Conservation (phyloP, 1,140 invertebrate genomes). For the Eupristina koningsbergeri region DNA sequence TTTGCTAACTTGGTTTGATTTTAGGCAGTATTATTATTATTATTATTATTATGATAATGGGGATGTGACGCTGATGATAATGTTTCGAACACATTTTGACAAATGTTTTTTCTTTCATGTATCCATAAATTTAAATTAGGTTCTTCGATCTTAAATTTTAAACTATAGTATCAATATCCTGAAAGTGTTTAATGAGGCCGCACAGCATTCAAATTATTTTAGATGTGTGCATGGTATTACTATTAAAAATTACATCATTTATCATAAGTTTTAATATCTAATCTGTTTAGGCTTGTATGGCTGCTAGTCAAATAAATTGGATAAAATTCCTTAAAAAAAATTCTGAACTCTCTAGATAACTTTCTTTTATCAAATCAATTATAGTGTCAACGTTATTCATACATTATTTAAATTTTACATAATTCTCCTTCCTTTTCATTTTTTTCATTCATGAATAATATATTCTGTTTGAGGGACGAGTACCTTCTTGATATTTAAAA, state of each 20-base stretch:
- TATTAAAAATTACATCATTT: not conserved
- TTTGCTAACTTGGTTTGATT: not conserved
- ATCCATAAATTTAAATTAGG: not conserved
- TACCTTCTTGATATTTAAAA: conserved; percentile 17
- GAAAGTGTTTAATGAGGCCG: not conserved
- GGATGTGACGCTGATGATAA: no score
- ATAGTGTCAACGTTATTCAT: conserved; percentile 17
- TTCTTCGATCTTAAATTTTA: not conserved
- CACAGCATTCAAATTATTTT: not conserved
- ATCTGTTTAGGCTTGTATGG: not conserved
- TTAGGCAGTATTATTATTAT: no score
- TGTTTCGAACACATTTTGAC: not conserved
- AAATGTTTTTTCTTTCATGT: not conserved
- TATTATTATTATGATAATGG: no score
- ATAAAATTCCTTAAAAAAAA: not conserved
- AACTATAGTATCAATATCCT: not conserved
- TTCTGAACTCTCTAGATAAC: not conserved
- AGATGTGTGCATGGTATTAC: not conserved
- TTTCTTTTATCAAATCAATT: not conserved
- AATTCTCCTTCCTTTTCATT: conserved; percentile 3
- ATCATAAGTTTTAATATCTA: not conserved
- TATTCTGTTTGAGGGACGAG: conserved; percentile 1
- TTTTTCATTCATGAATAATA: conserved; percentile 9
- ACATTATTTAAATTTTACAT: conserved; percentile 20
- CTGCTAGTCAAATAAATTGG: conserved; percentile 7